Conservation (phyloP, 2,888 invertebrate species). For the Sarcophaga subvicina region DNA sequence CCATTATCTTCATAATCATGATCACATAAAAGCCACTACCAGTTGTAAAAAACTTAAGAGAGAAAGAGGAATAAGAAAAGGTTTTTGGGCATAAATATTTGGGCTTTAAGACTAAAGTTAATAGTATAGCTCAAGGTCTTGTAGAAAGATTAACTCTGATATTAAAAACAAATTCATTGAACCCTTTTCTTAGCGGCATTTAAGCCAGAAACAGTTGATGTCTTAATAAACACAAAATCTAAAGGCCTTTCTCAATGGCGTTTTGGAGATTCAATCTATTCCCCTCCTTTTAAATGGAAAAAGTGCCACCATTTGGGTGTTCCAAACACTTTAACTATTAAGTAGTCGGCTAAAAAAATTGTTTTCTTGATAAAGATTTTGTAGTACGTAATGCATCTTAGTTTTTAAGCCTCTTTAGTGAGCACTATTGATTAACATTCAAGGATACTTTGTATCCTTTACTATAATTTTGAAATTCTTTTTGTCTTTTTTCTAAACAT, state of each 20-base stretch:
- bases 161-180: not conserved
- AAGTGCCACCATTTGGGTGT: constrained; percentile 1
- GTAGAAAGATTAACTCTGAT: not conserved
- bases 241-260: not conserved
- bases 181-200: too few relatives aligned
- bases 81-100: constrained; percentile 28
- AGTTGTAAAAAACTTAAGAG: not conserved
- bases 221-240: not conserved
- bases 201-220: constrained; percentile 25
- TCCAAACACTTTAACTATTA: constrained; percentile 18
- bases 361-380: constrained; percentile 11
- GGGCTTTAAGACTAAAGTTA: not conserved
- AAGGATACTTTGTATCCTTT: too few relatives aligned
- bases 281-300: too few relatives aligned
- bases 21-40: constrained; percentile 10
- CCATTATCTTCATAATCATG: too few relatives aligned
- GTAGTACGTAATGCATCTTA: not conserved
- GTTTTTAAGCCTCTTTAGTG: not conserved
- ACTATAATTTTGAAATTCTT: too few relatives aligned
- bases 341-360: not conserved
- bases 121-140: constrained; percentile 48
- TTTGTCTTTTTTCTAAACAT: too few relatives aligned
- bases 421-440: too few relatives aligned
- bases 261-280: too few relatives aligned
- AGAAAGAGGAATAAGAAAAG: not conserved